Percentiles rank a stretch among this genome's conserved stretches.
Evolutionary conservation across 2,888 invertebrate genomes (phyloP).

Genomic region (Eupithecia abbreviata): DNA sequence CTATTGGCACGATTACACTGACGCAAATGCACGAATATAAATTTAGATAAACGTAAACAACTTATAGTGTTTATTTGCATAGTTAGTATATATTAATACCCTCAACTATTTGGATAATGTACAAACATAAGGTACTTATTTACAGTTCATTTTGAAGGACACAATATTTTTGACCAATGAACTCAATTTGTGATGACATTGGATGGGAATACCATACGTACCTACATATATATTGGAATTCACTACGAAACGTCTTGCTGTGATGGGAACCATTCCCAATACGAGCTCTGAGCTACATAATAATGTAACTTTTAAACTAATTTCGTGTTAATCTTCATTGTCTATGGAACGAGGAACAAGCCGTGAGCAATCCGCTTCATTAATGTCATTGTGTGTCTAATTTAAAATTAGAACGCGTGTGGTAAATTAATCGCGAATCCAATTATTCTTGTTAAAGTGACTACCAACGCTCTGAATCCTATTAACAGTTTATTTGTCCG

Average conservation of each 20-base stretch:
- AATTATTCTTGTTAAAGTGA: slow-evolving; percentile 32
- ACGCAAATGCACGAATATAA: slow-evolving; percentile 26
- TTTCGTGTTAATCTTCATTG: slow-evolving; percentile 12
- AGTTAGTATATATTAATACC: not conserved
- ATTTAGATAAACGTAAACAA: slow-evolving; percentile 28
- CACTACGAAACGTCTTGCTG: too few species aligned
- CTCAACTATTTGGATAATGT: not conserved
- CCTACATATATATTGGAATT: too few species aligned
- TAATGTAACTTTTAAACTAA: not conserved
- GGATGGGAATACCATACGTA: too few species aligned
- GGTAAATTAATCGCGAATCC: slow-evolving; percentile 35
- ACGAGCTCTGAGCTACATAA: not conserved
- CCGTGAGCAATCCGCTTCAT: slow-evolving; percentile 28
- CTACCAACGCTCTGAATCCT: slow-evolving; percentile 28
- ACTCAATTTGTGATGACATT: not conserved
- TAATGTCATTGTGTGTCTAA: slow-evolving; percentile 38
- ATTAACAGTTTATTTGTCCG: slow-evolving; percentile 30
- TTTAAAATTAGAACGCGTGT: slow-evolving; percentile 37
- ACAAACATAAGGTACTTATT: not conserved
- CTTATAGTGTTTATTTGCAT: slow-evolving; percentile 29
- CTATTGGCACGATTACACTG: slow-evolving; percentile 19
- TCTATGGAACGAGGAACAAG: slow-evolving; percentile 26
- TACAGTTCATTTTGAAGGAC: not conserved
- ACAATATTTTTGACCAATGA: not conserved
- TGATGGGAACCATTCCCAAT: not conserved